Base-by-base conservation (phyloP, 2,888 invertebrate genomes). In the Drosophila suboccidentalis region DNA sequence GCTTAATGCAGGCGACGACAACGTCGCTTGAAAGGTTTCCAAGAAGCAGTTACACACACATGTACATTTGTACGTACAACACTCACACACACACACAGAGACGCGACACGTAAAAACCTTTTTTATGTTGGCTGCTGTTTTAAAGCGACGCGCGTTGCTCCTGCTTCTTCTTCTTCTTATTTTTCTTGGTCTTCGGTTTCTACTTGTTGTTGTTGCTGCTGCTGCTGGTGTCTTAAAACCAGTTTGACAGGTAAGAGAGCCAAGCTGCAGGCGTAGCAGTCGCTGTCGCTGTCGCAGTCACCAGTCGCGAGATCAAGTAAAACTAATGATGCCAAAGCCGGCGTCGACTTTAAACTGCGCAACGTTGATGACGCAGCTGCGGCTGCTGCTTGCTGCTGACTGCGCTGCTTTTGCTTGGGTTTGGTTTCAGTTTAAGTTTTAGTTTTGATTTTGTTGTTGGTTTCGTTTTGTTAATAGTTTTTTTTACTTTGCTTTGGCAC, bases 21-120 rank as follows among this genome's bases (percentile, higher is more conserved):
- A 71, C 66, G 75, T 80, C 87, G 89, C 87, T 90, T 89, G 80
- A 90, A 90, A 90, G 90, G 90, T 80, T 89, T 89, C 90, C 87
- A 86, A 86, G 90, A 80, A 89, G 76, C 71, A 70, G 51, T 39
- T 38, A 71, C 59, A 51, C n/a, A 15, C 38, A 15, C 44, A 49
- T 32, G 47, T 46, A 34, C 38, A 46, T 49, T 50, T 38, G 5
- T n/a, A 38, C 6, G 13, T 38, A 46, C 46, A 46, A 53, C 43
- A 38, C 39, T 46, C 55, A 57, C 49, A 49, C 44, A 57, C 47
- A 49, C 44, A 54, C 46, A 63, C 49, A 38, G 54, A 58, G 60
- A 50, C 54, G 61, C 51, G 51, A 55, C 49, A 62, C 46, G 57
- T 47, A 59, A 59, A 67, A 57, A 67, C 76, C 69, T 79, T 79